Evolutionary conservation across 2,888 invertebrate genomes (phyloP).

Genomic region (Lydus trimaculatus): DNA sequence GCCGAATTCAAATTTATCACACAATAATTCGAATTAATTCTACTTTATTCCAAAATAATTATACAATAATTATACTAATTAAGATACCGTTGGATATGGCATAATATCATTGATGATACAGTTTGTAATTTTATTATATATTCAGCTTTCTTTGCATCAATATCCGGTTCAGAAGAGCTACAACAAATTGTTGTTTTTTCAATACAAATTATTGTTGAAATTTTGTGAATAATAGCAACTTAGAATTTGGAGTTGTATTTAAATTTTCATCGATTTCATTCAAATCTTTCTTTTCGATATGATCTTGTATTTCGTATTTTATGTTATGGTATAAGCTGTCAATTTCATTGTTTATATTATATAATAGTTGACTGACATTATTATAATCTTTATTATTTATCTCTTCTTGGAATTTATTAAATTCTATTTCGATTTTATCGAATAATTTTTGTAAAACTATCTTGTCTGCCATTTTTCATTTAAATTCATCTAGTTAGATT

Average conservation of each 20-base stretch:
- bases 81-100: background rate
- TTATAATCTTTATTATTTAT: conserved; percentile 12
- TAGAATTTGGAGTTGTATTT: background rate
- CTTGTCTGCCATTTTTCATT: background rate
- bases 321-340: conserved; percentile 16
- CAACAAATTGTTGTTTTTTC: background rate
- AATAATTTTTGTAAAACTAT: conserved; percentile 17
- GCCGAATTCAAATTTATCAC: background rate
- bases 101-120: conserved; percentile 19
- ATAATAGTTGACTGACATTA: conserved; percentile 12
- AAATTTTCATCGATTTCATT: conserved; percentile 10
- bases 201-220: background rate
- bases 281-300: background rate
- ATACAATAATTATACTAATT: background rate
- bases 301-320: conserved; percentile 18
- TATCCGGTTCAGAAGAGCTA: background rate
- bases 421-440: conserved; percentile 12
- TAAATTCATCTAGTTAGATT: background rate
- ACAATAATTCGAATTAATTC: too few relatives aligned
- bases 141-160: conserved; percentile 23
- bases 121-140: conserved; percentile 30
- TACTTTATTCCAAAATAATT: background rate
- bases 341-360: conserved; percentile 11
- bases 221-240: background rate
- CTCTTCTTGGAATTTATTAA: conserved; percentile 17